These are phyloP conservation scores for Cerastis leucographa DNA, from an alignment of 2,888 invertebrate species.

Conservation along the genomic window DNA sequence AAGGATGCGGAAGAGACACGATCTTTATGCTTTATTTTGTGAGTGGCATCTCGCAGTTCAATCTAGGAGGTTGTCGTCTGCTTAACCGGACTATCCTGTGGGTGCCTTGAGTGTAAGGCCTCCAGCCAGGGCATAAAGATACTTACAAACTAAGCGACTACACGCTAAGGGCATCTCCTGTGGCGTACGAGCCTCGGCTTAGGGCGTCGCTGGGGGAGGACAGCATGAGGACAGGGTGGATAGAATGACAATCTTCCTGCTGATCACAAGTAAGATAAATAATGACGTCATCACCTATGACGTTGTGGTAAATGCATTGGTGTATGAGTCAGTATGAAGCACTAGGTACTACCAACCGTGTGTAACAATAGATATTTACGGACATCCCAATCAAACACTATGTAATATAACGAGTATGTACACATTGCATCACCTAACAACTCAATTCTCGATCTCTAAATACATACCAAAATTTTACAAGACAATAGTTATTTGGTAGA, in stretches of 20 bases:
- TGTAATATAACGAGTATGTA: conserved; percentile 2
- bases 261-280: not conserved
- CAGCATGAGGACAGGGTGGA: no score
- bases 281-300: not conserved
- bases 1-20: not conserved
- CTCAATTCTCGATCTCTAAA: conserved; percentile 34
- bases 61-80: no score
- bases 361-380: not conserved
- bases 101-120: no score
- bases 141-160: no score
- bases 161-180: no score
- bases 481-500: conserved; percentile 43
- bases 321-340: no score
- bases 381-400: conserved; percentile 19
- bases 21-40: no score
- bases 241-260: not conserved
- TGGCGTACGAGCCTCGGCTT: no score
- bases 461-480: conserved; percentile 17
- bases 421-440: conserved; percentile 34
- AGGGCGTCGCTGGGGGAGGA: no score
- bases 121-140: no score
- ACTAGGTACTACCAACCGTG: not conserved
- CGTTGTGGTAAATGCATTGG: not conserved
- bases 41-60: no score
- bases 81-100: no score